Base-by-base conservation (phyloP, 1,140 invertebrate species). In the Helicoverpa zea region DNA sequence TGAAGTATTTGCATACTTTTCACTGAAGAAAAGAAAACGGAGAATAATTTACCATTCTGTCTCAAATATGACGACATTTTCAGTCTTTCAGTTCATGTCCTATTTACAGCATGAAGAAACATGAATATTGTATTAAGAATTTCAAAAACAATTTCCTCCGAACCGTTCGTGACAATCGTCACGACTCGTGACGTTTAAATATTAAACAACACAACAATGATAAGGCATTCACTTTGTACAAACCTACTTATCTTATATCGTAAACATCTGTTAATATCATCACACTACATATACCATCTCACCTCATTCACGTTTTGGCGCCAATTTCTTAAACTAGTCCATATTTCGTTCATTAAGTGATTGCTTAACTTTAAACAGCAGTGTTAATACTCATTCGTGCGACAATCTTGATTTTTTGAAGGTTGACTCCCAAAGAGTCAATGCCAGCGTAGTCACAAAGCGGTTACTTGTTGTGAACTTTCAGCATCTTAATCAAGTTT, bases 161-260 rank as follows among this genome's bases (percentile, higher is more conserved):
- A 76, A 76, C 58, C 29, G 29, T 79, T 82, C 72, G 77, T 75
- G 51, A 68, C 72, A 79, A 66, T 35, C 49, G 81, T 81, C 82
- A 83, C 82, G 82, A 81, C 52, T 74, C 35, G n/a, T 30, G 49
- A 77, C 64, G 47, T 63, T 77, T 77, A 64, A 78, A 74, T 74
- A 78, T 78, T 81, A 49, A 73, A 81, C 52, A 63, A 76, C 63
- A 76, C 73, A 76, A 77, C 35, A 59, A 54, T 77, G 30, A 54
- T 76, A 77, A 70, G 23, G 47, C 79, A 56, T 66, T 66, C 58
- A 56, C 58, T 73, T 75, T 56, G 59, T 54, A 29, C 59, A 66
- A 77, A 30, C 43, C 51, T 61, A 77, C 13, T 66, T 77, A 77
- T 77, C 73, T 49, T 73, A 12, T 30, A 75, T 75, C 73, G 52